These are phyloP conservation scores for Apostichopus japonicus DNA, from an alignment of 35 echinoderm and acorn worm species.

Conservation along the genomic window DNA sequence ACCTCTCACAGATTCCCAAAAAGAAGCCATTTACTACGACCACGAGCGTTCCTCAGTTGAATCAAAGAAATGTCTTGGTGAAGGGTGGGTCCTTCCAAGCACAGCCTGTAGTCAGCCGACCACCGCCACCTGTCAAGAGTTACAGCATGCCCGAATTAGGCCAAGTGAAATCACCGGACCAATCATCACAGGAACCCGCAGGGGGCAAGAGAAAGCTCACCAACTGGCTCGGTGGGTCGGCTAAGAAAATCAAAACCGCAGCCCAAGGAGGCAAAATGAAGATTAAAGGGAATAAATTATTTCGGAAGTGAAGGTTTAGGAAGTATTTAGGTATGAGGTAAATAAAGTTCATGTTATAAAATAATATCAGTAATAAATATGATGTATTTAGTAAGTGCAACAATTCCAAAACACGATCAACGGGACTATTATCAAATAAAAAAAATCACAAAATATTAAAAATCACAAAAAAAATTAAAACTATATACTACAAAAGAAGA, in stretches of 20 bases:
- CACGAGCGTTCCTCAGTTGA: not conserved
- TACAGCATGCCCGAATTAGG: conserved; percentile 16
- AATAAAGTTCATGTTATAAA: too few species aligned
- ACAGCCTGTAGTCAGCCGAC: not conserved
- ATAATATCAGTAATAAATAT: too few species aligned
- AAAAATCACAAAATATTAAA: too few species aligned
- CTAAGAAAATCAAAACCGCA: conserved; percentile 48
- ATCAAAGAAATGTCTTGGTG: not conserved
- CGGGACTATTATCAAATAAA: too few species aligned
- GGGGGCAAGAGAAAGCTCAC: conserved; percentile 52
- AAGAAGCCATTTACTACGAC: not conserved
- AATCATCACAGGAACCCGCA: conserved; percentile 1
- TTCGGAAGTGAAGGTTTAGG: conserved; percentile 35
- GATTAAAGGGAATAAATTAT: conserved; percentile 59
- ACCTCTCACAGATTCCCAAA: not conserved
- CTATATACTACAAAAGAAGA: too few species aligned
- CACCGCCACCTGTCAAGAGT: not conserved
- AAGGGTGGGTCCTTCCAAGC: conserved; percentile 6
- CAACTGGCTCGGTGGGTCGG: conserved; percentile 42
- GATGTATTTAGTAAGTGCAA: too few species aligned
- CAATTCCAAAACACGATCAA: too few species aligned
- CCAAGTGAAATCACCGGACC: not conserved
- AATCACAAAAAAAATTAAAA: too few species aligned
- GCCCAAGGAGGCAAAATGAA: conserved; percentile 3
- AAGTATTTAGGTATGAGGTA: too few species aligned